Evolutionary conservation across 2,888 invertebrate species (phyloP).

Genomic region (Punctoribates punctum): DNA sequence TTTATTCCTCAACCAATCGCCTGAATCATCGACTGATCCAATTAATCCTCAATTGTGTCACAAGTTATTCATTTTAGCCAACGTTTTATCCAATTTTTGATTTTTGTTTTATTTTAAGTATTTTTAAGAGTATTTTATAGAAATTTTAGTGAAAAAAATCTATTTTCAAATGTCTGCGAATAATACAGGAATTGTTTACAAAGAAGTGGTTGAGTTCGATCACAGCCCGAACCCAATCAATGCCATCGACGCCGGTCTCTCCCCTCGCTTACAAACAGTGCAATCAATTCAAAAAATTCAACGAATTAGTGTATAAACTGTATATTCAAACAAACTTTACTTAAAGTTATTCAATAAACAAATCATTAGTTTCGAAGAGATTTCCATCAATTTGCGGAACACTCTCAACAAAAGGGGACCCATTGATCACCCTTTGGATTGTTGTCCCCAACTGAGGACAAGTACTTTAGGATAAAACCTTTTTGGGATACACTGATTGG

Average conservation of each 20-base stretch:
- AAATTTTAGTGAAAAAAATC: neutral
- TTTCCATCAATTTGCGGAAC: no score
- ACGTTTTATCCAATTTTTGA: neutral
- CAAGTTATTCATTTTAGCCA: neutral
- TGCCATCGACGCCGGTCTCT: slow-evolving; percentile 44
- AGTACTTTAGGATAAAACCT: no score
- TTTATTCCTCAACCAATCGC: slow-evolving; percentile 20
- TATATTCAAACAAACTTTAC: neutral
- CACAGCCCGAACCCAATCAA: slow-evolving; percentile 37
- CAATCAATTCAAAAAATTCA: slow-evolving; percentile 38
- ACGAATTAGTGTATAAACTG: neutral
- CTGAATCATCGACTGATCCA: slow-evolving; percentile 12
- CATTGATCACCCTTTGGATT: no score
- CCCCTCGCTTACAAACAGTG: slow-evolving; percentile 44
- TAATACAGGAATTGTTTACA: slow-evolving; percentile 44
- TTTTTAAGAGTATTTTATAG: slow-evolving; percentile 13
- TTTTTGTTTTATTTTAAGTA: neutral
- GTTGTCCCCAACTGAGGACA: no score
- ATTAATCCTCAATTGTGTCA: neutral
- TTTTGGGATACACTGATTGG: no score
- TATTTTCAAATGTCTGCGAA: slow-evolving; percentile 4
- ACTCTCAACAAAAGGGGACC: no score
- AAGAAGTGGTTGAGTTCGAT: slow-evolving; percentile 47
- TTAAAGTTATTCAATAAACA: no score
- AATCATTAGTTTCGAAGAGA: no score